Base-by-base conservation (phyloP, 2,888 invertebrate species). In the Hyposoter dolosus region DNA sequence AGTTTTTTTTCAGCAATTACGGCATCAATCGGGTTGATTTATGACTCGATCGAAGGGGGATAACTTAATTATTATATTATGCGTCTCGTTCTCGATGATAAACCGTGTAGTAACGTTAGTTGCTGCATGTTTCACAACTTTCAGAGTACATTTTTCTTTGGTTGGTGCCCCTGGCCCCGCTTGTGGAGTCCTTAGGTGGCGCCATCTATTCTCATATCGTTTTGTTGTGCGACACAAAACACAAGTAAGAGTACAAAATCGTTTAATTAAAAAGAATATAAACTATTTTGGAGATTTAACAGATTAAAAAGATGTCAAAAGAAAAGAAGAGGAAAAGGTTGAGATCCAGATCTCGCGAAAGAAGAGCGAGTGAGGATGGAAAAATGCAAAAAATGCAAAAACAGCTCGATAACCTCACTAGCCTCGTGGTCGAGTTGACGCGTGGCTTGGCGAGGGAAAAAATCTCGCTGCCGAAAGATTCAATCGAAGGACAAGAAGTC, bases 21-120 rank as follows among this genome's bases (percentile, higher is more conserved):
- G n/a, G n/a, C n/a, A n/a, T n/a, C n/a, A n/a, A n/a, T n/a, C n/a
- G n/a, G n/a, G n/a, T n/a, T n/a, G n/a, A n/a, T n/a, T n/a, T n/a
- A n/a, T n/a, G n/a, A n/a, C n/a, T n/a, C n/a, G n/a, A n/a, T n/a
- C n/a, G n/a, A n/a, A n/a, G n/a, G n/a, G n/a, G n/a, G n/a, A n/a
- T n/a, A n/a, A n/a, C n/a, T n/a, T n/a, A n/a, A n/a, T n/a, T n/a
- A 76, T 76, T 76, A 76, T 63, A 63, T 45, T 75, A 60, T 23
- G 63, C 75, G 45, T 75, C 75, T 75, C 75, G 60, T 75, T 75
- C 75, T 75, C 63, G 63, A 76, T 76, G 65, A 76, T 76, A 75
- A 75, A 63, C 76, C 76, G 47, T 63, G 77, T 66, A 77, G 68
- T 65, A 69, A 69, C 47, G 69, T 69, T 45, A 69, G 69, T 69